Conservation (phyloP, 2,888 invertebrate genomes). For the Hydrotaea diabolus region DNA sequence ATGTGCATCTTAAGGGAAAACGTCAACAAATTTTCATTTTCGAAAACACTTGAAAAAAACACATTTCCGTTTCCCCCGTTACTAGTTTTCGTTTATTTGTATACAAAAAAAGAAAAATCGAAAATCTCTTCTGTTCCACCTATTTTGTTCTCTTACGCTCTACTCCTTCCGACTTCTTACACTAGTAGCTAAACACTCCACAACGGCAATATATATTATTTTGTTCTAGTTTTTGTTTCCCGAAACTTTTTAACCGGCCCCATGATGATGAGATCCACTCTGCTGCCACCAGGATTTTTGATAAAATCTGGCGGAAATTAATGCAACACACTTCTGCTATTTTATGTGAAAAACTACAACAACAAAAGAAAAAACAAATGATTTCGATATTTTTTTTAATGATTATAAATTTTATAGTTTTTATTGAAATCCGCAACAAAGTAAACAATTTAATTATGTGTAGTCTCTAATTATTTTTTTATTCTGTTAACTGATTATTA, state of each 20-base stretch:
- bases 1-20: neutral
- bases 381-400: conserved; percentile 21
- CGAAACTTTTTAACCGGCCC: conserved; percentile 1
- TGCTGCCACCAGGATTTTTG: neutral
- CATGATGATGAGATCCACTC: neutral
- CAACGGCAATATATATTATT: neutral
- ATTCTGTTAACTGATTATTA: conserved; percentile 34
- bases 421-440: conserved; percentile 12
- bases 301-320: conserved; percentile 7
- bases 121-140: neutral
- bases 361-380: neutral
- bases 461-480: conserved; percentile 33
- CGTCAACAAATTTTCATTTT: neutral
- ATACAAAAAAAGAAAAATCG: too few species aligned
- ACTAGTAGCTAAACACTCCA: neutral
- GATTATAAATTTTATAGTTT: conserved; percentile 29
- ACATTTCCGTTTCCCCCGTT: neutral
- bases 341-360: conserved; percentile 1
- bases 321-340: conserved; percentile 17
- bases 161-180: neutral
- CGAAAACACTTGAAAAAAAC: neutral
- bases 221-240: neutral
- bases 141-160: neutral
- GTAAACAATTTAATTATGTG: conserved; percentile 7
- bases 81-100: too few species aligned